phyloP scores from a whole-genome alignment of 2,113 vertebrate genomes.

The Spea bombifrons region DNA sequence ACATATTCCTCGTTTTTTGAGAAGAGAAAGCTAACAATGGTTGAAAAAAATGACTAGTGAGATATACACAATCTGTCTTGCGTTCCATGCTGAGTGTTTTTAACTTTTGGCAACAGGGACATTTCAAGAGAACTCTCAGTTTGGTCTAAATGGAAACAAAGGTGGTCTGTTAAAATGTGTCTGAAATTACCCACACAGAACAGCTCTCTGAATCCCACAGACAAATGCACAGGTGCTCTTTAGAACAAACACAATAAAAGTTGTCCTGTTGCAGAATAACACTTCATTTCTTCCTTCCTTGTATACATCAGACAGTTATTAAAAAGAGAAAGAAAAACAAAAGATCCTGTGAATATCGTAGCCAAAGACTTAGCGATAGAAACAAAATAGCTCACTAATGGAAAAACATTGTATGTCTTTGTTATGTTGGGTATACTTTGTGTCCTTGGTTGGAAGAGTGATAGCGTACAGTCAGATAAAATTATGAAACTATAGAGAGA shows the following conservation, averaged over 20 bases:
- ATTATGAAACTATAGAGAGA: background rate
- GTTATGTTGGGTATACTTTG: background rate
- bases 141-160: slow-evolving; percentile 39
- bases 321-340: slow-evolving; percentile 17
- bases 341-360: slow-evolving; percentile 6
- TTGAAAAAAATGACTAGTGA: slow-evolving; percentile 1
- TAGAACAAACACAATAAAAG: slow-evolving; percentile 24
- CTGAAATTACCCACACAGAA: slow-evolving; percentile 37
- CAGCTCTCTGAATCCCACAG: slow-evolving; percentile 1
- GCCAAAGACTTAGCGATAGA: background rate
- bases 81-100: slow-evolving; percentile 34
- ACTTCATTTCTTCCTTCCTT: slow-evolving; percentile 11
- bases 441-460: background rate
- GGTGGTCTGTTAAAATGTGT: slow-evolving; percentile 23
- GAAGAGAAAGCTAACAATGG: slow-evolving; percentile 24
- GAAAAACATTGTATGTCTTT: background rate
- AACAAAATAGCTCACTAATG: background rate
- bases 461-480: background rate
- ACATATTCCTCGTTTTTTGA: background rate
- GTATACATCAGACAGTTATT: slow-evolving; percentile 7
- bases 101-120: slow-evolving; percentile 35
- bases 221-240: slow-evolving; percentile 38
- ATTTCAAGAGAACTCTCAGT: slow-evolving; percentile 36
- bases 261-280: slow-evolving; percentile 17
- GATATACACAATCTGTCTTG: slow-evolving; percentile 16